phyloP scores from a whole-genome alignment of 1,140 invertebrate species.

The Nymphalis io region DNA sequence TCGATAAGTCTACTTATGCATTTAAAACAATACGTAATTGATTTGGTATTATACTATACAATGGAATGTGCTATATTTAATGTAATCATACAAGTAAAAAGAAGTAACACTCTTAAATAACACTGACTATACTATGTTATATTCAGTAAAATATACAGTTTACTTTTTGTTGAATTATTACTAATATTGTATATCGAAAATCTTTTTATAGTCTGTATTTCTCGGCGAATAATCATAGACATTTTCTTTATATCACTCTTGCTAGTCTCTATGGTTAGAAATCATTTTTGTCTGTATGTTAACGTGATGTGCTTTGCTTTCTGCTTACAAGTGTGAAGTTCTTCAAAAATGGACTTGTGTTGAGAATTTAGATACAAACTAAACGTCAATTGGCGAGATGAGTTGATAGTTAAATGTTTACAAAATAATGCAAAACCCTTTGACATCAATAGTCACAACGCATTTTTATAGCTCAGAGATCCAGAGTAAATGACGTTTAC shows the following conservation, averaged over 20 bases:
- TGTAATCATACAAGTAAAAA: no score
- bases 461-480: background rate
- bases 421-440: constrained; percentile 46
- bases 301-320: constrained; percentile 48
- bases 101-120: no score
- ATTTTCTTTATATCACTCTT: background rate
- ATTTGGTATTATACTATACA: no score
- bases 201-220: no score
- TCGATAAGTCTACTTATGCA: no score
- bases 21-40: no score
- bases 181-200: no score
- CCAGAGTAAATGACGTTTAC: constrained; percentile 28
- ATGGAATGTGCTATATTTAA: no score
- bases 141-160: no score
- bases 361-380: constrained; percentile 74
- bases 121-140: no score
- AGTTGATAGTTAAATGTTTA: constrained; percentile 56
- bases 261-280: background rate
- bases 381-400: constrained; percentile 52
- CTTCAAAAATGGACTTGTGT: constrained; percentile 68
- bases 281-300: constrained; percentile 32
- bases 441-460: constrained; percentile 2
- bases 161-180: no score
- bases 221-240: background rate
- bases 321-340: constrained; percentile 76